Evolutionary conservation across 2,113 vertebrate genomes (phyloP).

Genomic region (Dicaeum eximium): DNA sequence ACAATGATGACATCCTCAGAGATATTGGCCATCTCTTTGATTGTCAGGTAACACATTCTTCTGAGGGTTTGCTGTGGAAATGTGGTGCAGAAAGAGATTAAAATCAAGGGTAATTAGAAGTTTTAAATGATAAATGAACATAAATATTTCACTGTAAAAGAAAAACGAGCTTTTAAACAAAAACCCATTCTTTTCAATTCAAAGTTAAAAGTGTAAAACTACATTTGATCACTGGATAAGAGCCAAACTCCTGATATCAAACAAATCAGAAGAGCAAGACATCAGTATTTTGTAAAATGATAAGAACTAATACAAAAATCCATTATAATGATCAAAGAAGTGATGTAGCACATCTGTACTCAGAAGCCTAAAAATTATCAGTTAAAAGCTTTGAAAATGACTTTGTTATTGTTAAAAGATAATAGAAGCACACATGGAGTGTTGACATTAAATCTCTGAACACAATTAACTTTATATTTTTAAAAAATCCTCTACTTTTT

Average conservation of each 20-base stretch:
- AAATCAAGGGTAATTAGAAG: accelerated
- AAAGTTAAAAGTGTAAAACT: background rate
- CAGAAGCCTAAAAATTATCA: background rate
- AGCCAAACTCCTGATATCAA: background rate
- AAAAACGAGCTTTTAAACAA: background rate
- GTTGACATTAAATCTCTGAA: background rate
- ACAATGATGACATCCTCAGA: constrained; percentile 99
- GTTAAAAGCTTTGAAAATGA: background rate
- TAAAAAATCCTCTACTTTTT: accelerated
- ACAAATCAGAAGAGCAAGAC: background rate
- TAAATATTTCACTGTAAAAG: background rate
- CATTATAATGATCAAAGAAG: background rate
- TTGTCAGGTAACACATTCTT: constrained; percentile 97
- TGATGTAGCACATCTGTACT: background rate
- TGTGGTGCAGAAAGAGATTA: background rate
- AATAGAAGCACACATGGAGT: background rate
- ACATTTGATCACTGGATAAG: accelerated
- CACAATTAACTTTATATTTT: background rate
- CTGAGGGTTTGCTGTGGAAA: constrained; percentile 88
- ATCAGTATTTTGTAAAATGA: accelerated
- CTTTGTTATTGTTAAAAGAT: background rate
- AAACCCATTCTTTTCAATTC: background rate
- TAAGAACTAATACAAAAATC: background rate
- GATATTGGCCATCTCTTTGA: constrained; percentile 99
- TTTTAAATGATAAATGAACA: background rate